These are phyloP conservation scores for Andrena fulva DNA, from an alignment of 2,888 invertebrate genomes.

Conservation along the genomic window DNA sequence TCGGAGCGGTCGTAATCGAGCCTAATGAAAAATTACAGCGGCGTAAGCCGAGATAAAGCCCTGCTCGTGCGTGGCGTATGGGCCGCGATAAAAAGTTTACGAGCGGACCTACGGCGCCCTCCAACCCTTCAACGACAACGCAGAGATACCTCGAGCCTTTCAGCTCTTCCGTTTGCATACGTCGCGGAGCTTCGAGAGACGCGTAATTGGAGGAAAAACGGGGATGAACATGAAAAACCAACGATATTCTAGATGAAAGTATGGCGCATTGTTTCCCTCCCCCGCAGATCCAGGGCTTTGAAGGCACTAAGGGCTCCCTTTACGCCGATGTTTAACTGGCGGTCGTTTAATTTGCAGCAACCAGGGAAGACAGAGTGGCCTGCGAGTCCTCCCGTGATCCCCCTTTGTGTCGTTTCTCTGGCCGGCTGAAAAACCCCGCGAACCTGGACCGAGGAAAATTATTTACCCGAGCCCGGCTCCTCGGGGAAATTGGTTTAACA, in stretches of 20 bases:
- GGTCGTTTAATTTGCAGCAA: conserved; percentile 33
- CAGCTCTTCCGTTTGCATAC: not conserved
- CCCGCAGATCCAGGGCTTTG: not conserved
- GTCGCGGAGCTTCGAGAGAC: not conserved
- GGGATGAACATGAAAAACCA: not conserved
- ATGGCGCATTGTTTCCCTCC: conserved; percentile 22
- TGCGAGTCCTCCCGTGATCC: not conserved
- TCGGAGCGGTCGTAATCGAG: conserved; percentile 11
- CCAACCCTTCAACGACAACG: not conserved
- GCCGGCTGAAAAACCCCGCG: not conserved
- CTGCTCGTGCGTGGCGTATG: not conserved
- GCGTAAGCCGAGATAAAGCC: conserved; percentile 15
- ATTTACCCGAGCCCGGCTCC: not conserved
- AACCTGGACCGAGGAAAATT: conserved; percentile 5
- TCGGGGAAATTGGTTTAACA: conserved; percentile 9
- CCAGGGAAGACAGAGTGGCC: not conserved
- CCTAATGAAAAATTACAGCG: conserved; percentile 47
- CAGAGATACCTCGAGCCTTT: not conserved
- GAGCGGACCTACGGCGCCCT: not conserved
- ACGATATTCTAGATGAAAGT: conserved; percentile 6
- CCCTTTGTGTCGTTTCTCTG: not conserved
- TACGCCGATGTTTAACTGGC: conserved; percentile 25
- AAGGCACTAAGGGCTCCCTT: not conserved
- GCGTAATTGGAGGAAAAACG: conserved; percentile 11
- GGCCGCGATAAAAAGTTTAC: conserved; percentile 44